A percentile compares a stretch with the other conserved stretches of the same genome.
Conservation (phyloP, 2,113 vertebrate species). For the Sapajus apella region DNA sequence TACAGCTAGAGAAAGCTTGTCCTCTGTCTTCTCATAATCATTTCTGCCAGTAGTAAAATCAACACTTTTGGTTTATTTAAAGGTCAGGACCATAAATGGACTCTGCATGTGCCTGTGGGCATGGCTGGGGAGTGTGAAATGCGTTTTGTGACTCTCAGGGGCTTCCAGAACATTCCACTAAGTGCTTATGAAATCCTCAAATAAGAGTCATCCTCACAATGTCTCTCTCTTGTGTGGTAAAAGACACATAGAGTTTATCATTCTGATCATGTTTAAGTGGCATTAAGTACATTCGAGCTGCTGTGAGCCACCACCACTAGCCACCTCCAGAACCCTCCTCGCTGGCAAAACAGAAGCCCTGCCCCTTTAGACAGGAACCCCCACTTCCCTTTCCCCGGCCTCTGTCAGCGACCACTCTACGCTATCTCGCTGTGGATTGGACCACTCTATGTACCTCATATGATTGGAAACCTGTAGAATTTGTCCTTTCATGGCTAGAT, state of each 20-base stretch:
- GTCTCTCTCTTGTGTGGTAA: not conserved
- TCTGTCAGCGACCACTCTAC: not conserved
- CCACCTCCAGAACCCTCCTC: accelerated
- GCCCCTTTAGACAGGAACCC: too few species aligned
- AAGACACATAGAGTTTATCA: not conserved
- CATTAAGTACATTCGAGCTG: not conserved
- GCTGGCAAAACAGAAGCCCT: not conserved
- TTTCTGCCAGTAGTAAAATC: not conserved
- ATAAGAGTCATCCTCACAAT: accelerated
- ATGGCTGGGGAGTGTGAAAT: not conserved
- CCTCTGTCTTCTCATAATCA: not conserved
- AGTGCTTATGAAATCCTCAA: not conserved
- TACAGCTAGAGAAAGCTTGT: not conserved
- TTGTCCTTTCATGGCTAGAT: not conserved
- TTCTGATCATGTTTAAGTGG: not conserved
- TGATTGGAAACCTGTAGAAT: accelerated
- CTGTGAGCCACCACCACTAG: not conserved
- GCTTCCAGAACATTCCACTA: not conserved
- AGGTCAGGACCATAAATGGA: too few species aligned
- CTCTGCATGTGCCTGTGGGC: accelerated
- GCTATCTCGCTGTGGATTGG: not conserved
- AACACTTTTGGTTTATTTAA: not conserved
- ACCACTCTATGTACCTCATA: accelerated
- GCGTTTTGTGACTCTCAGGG: accelerated
- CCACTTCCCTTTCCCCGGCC: not conserved